phyloP scores from a whole-genome alignment of 2,113 vertebrate species.

The Rhizomys pruinosus region DNA sequence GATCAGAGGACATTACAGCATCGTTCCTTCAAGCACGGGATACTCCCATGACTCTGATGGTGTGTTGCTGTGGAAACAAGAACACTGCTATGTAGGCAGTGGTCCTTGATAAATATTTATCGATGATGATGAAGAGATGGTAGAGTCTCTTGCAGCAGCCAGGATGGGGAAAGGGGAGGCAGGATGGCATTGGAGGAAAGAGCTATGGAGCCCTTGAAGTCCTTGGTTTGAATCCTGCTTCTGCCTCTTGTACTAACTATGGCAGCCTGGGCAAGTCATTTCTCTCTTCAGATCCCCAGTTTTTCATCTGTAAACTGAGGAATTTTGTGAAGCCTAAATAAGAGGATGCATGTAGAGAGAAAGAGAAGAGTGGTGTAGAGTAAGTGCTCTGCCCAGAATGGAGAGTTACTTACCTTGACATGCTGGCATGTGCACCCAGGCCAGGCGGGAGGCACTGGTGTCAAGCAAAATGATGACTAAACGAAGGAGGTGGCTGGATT shows the following conservation, averaged over 20 bases:
- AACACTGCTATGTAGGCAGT: conserved; percentile 73
- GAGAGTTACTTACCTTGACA: background rate
- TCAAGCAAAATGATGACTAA: background rate
- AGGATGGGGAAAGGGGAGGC: background rate
- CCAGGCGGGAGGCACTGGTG: accelerated
- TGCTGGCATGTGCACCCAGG: background rate
- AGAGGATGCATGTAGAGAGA: background rate
- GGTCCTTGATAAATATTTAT: conserved; percentile 80
- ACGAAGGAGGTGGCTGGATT: background rate
- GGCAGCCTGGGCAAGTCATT: conserved; percentile 16
- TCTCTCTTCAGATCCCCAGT: background rate
- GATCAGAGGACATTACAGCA: conserved; percentile 74
- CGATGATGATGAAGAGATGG: conserved; percentile 72
- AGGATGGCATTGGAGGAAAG: background rate
- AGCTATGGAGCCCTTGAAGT: background rate
- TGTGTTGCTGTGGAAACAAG: conserved; percentile 86
- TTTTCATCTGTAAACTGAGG: conserved; percentile 28
- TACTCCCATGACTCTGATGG: conserved; percentile 73
- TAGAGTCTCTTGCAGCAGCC: background rate
- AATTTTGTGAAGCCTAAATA: background rate
- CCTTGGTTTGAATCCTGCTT: background rate
- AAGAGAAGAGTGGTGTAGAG: background rate
- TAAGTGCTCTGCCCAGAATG: background rate
- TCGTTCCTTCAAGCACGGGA: conserved; percentile 72
- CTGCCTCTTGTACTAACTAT: background rate